Base-by-base conservation (phyloP, 2,797 vertebrate genomes). In the Coreius guichenoti region DNA sequence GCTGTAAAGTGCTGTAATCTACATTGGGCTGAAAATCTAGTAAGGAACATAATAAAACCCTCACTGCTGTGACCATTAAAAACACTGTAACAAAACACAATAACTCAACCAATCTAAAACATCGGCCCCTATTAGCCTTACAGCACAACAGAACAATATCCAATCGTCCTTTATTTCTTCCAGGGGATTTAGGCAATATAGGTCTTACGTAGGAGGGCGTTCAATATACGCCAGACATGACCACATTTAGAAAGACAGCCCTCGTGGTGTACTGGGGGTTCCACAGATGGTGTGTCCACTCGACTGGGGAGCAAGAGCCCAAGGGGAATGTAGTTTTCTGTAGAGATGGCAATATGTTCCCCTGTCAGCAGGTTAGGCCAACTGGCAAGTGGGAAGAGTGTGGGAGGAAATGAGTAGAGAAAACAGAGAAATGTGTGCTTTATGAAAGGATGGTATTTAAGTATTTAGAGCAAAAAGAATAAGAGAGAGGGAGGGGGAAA, bases 281-380 rank as follows among this genome's bases (percentile, higher is more conserved):
- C 88, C 92, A 91, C 93, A 94, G 94, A 94, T 94, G 93, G 93
- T 61, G 85, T 86, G 91, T 89, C 88, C 90, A 90, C 91, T 91
- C 90, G 90, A 89, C 85, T 78, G 75, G 82, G 80, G 84, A 82
- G 81, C 36, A 54, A 31, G 68, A 81, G 51, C 85, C 5, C 70
- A 74, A 54, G 26, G 84, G 85, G 88, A 65, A 74, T 87, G 75
- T 81, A 80, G 85, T 88, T 92, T 93, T 92, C 91, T 90, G 91
- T 90, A 88, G 90, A 92, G 91, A 86, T 88, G 90, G 90, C 92
- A 93, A 93, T 93, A 93, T 93, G 93, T 92, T 89, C 87, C 87
- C 88, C 86, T 90, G 89, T 92, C 89, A 91, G 91, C 90, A 87
- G 88, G 3, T 86, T 51, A 2, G 54, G 91, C 92, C 92, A 94